Evolutionary conservation across 35 echinoderm and acorn worm genomes (phyloP).

Genomic region (Heliocidaris tuberculata): DNA sequence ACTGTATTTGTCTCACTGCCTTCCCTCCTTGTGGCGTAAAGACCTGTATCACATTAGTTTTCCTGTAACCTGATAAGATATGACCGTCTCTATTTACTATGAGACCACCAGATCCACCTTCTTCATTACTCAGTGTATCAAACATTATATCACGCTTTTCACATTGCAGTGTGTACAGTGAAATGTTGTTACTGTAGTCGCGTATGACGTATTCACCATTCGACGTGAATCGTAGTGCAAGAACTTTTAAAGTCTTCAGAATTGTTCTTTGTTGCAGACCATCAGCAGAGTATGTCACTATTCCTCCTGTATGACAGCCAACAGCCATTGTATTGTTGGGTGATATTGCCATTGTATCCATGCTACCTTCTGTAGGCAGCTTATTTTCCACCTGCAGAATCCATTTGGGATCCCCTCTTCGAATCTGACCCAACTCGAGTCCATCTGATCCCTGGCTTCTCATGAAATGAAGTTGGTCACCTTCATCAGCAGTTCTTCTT

Average conservation of each 20-base stretch:
- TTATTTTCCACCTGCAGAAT: background rate
- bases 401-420: background rate
- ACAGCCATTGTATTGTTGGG: background rate
- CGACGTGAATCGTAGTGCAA: background rate
- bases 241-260: background rate
- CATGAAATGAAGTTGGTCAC: background rate
- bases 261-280: background rate
- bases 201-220: conserved; percentile 7
- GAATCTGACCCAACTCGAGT: background rate
- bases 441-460: background rate
- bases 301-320: background rate
- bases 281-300: background rate
- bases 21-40: background rate
- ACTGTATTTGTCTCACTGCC: background rate
- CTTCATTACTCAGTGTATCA: background rate
- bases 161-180: conserved; percentile 8
- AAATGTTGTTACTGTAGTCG: background rate
- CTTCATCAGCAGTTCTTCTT: background rate
- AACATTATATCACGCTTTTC: background rate
- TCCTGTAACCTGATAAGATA: background rate
- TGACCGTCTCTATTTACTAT: background rate
- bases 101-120: background rate
- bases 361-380: background rate
- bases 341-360: background rate
- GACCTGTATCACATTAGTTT: background rate